Conservation (phyloP, 2,797 vertebrate species). For the Trachops cirrhosus region DNA sequence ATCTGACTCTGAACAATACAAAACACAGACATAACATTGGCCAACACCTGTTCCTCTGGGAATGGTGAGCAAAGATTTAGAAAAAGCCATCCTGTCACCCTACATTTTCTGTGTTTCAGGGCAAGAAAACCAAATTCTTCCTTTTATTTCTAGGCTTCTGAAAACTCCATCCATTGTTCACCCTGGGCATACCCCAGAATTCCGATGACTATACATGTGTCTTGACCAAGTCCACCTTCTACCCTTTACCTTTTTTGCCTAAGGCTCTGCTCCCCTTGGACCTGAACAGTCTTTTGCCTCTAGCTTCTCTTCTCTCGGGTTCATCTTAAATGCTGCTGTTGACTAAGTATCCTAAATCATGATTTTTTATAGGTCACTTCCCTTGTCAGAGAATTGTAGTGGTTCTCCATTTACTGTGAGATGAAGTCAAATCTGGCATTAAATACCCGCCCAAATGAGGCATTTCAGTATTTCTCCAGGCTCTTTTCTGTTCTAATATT, state of each 20-base stretch:
- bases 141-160: background rate
- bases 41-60: constrained; percentile 37
- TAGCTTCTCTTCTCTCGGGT: background rate
- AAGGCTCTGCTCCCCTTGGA: background rate
- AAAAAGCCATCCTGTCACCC: background rate
- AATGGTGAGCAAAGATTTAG: constrained; percentile 39
- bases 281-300: background rate
- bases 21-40: constrained; percentile 59
- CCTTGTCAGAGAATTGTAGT: constrained; percentile 24
- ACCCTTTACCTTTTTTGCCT: background rate
- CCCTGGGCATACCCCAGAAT: background rate
- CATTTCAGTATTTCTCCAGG: background rate
- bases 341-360: background rate
- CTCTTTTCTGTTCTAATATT: background rate
- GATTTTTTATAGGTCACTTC: background rate
- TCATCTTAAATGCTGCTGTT: background rate
- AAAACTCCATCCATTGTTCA: background rate
- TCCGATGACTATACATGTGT: background rate
- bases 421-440: background rate
- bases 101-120: background rate
- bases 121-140: background rate
- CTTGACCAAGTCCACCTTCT: background rate
- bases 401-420: background rate
- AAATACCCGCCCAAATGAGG: background rate
- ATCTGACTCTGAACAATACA: constrained; percentile 47